phyloP scores from a whole-genome alignment of 92 coral and sea anemone species.

The Scolanthus callimorphus region DNA sequence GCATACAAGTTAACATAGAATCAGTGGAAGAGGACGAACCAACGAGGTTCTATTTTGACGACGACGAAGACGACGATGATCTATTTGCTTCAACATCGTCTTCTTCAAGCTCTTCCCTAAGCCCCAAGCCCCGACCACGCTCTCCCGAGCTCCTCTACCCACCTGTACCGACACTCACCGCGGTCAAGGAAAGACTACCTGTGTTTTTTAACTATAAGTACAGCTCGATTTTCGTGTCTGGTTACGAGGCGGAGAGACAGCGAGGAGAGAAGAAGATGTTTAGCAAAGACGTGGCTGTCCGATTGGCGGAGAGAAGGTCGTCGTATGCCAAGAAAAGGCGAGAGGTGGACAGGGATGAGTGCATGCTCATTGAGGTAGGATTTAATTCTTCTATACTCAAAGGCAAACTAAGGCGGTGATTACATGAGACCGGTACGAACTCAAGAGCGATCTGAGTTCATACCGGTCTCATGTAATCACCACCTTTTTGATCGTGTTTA shows the following conservation, averaged over 20 bases:
- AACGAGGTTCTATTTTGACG: constrained; percentile 28
- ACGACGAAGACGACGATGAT: constrained; percentile 20
- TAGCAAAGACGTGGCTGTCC: constrained; percentile 68
- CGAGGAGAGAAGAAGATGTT: constrained; percentile 66
- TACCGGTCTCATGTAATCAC: no score
- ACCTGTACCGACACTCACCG: constrained; percentile 79
- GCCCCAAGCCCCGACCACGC: constrained; percentile 38
- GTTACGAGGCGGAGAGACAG: constrained; percentile 93
- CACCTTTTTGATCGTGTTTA: no score
- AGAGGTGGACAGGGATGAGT: constrained; percentile 53
- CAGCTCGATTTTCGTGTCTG: constrained; percentile 75
- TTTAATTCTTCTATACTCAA: no score
- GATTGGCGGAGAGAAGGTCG: constrained; percentile 82
- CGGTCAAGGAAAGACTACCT: constrained; percentile 62
- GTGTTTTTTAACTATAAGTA: constrained; percentile 46
- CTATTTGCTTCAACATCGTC: not conserved
- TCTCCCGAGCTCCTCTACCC: constrained; percentile 78
- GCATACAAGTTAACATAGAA: constrained; percentile 61
- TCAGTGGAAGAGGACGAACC: constrained; percentile 29
- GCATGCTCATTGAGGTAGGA: constrained; percentile 62
- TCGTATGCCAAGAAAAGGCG: constrained; percentile 47
- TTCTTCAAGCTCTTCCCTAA: constrained; percentile 8
- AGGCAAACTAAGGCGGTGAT: no score
- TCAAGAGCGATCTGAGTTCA: no score
- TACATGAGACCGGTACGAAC: no score